phyloP scores from a whole-genome alignment of 53 echinoderm and acorn worm genomes.

The Astropecten irregularis region DNA sequence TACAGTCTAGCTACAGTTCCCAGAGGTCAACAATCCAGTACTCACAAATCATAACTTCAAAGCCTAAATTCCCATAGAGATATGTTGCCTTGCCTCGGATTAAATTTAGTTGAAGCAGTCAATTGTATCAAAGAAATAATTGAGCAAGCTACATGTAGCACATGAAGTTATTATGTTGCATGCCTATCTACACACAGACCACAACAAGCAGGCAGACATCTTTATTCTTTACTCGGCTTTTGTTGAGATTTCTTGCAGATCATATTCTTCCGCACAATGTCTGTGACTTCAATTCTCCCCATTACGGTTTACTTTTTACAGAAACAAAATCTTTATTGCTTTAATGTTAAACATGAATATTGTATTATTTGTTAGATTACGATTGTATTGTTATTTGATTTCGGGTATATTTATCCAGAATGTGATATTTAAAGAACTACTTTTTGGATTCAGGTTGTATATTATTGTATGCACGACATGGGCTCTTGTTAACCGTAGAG shows the following conservation, averaged over 20 bases:
- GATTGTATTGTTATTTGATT: background rate
- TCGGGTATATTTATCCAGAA: too few species aligned
- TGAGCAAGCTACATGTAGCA: slow-evolving; percentile 17
- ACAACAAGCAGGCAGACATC: slow-evolving; percentile 62
- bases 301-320: background rate
- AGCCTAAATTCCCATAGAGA: slow-evolving; percentile 8
- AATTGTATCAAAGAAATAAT: background rate
- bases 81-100: slow-evolving; percentile 8
- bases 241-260: slow-evolving; percentile 58
- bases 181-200: slow-evolving; percentile 27
- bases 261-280: slow-evolving; percentile 50
- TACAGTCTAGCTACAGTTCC: slow-evolving; percentile 40
- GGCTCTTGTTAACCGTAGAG: background rate
- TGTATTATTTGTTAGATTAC: background rate
- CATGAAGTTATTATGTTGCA: background rate
- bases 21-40: slow-evolving; percentile 28
- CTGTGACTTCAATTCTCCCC: background rate
- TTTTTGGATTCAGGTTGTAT: background rate
- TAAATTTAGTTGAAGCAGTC: background rate
- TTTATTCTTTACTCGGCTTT: slow-evolving; percentile 56
- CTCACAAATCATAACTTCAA: slow-evolving; percentile 28
- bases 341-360: background rate
- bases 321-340: background rate
- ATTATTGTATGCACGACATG: background rate
- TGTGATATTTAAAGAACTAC: background rate